These are phyloP conservation scores for Hirtodrosophila cameraria DNA, from an alignment of 2,888 invertebrate genomes.

Conservation along the genomic window DNA sequence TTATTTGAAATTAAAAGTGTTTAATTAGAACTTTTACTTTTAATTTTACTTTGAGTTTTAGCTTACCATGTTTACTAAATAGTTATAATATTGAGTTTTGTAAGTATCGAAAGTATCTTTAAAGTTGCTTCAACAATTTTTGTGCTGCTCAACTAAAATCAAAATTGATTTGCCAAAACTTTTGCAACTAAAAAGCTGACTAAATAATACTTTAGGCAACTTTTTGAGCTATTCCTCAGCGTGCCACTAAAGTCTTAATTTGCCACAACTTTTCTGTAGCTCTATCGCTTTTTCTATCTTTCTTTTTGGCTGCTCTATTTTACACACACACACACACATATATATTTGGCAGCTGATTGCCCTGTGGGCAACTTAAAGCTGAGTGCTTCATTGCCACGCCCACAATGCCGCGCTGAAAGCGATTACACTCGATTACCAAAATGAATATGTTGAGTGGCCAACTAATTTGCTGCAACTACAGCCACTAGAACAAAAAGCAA, in stretches of 20 bases:
- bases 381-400: slow-evolving; percentile 38
- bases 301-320: not conserved
- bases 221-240: not conserved
- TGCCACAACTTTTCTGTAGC: not conserved
- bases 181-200: not conserved
- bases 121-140: not conserved
- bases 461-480: slow-evolving; percentile 50
- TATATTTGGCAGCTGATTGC: slow-evolving; percentile 31
- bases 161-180: not conserved
- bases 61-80: not conserved
- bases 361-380: slow-evolving; percentile 23
- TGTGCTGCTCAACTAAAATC: too few species aligned
- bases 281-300: not conserved
- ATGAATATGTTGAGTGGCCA: slow-evolving; percentile 66
- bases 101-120: not conserved
- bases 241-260: not conserved
- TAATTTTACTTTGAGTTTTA: too few species aligned
- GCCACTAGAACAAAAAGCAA: slow-evolving; percentile 11
- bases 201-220: not conserved
- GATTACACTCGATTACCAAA: slow-evolving; percentile 67
- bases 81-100: not conserved
- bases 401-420: slow-evolving; percentile 35
- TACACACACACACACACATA: not conserved
- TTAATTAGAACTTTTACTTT: too few species aligned
- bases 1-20: too few species aligned